Percentiles rank a stretch among this genome's conserved stretches.
Evolutionary conservation across 2,888 invertebrate genomes (phyloP).

Genomic region (Itoplectis maculator): DNA sequence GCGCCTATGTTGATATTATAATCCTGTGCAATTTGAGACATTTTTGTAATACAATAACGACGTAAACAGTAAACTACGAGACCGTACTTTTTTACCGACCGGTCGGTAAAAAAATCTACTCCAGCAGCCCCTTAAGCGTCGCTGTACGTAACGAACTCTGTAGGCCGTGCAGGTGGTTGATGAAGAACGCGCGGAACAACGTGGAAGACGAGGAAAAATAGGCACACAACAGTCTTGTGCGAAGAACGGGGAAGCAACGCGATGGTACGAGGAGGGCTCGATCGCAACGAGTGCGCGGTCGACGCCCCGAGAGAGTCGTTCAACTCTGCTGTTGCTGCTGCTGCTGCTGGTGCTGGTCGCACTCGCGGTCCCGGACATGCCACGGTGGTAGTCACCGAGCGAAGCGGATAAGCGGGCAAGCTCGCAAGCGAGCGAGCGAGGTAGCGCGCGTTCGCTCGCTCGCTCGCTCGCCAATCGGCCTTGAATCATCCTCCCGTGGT

Average conservation of each 20-base stretch:
- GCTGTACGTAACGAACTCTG: neutral
- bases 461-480: slow-evolving; percentile 75
- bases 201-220: slow-evolving; percentile 18
- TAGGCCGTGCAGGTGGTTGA: slow-evolving; percentile 3
- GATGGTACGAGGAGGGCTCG: slow-evolving; percentile 68
- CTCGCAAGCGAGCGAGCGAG: neutral
- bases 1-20: no score
- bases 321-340: slow-evolving; percentile 80
- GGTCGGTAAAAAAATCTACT: no score
- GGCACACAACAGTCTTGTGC: slow-evolving; percentile 30
- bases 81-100: no score
- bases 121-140: neutral
- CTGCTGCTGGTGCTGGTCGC: slow-evolving; percentile 63
- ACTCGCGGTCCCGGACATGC: slow-evolving; percentile 42
- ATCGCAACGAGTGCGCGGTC: slow-evolving; percentile 76
- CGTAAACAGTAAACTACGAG: no score
- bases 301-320: slow-evolving; percentile 83
- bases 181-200: slow-evolving; percentile 25
- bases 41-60: no score
- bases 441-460: slow-evolving; percentile 31
- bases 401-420: slow-evolving; percentile 48
- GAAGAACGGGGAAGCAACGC: slow-evolving; percentile 57
- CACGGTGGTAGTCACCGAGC: slow-evolving; percentile 72
- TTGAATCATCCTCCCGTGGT: slow-evolving; percentile 78
- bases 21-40: no score